These are phyloP conservation scores for Dunckerocampus dactyliophorus DNA, from an alignment of 2,113 vertebrate species.

Conservation along the genomic window DNA sequence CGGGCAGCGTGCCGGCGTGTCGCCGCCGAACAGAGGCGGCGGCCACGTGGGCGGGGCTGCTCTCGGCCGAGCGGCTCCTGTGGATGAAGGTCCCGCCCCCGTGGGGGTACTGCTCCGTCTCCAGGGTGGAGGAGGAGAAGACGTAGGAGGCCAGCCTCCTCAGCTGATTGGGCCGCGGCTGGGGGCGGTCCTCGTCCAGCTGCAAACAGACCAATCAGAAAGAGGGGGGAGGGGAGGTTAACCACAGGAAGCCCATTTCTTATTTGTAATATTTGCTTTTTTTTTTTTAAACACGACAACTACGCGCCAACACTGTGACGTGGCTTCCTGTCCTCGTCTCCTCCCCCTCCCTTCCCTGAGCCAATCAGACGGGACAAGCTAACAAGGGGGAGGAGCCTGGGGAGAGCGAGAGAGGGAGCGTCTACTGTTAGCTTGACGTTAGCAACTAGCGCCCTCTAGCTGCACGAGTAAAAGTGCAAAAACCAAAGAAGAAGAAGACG, in stretches of 20 bases:
- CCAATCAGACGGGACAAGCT: slow-evolving; percentile 41
- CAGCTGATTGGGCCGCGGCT: slow-evolving; percentile 93
- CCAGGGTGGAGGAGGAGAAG: slow-evolving; percentile 97
- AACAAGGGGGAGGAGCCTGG: slow-evolving; percentile 41
- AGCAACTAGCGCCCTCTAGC: slow-evolving; percentile 6
- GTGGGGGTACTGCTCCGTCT: slow-evolving; percentile 96
- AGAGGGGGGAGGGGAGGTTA: slow-evolving; percentile 83
- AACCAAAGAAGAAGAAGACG: slow-evolving; percentile 10
- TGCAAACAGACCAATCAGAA: slow-evolving; percentile 98
- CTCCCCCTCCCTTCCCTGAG: slow-evolving; percentile 25
- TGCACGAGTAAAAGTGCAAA: slow-evolving; percentile 22
- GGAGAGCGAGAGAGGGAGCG: slow-evolving; percentile 32
- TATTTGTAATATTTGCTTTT: background rate
- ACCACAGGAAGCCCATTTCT: slow-evolving; percentile 33
- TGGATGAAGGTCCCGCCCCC: slow-evolving; percentile 86
- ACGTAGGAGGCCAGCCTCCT: slow-evolving; percentile 98
- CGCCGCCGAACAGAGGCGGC: slow-evolving; percentile 56
- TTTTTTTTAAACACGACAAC: slow-evolving; percentile 4
- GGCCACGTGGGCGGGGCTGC: slow-evolving; percentile 89
- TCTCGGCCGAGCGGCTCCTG: slow-evolving; percentile 97
- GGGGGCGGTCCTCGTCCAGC: slow-evolving; percentile 92
- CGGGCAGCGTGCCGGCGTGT: slow-evolving; percentile 75
- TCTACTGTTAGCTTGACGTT: slow-evolving; percentile 31
- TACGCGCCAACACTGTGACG: slow-evolving; percentile 29
- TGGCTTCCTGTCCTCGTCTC: slow-evolving; percentile 40